Percentiles rank a stretch among this genome's conserved stretches.
These are phyloP conservation scores for Salticus scenicus DNA, from an alignment of 2,888 invertebrate genomes.

Conservation along the genomic window DNA sequence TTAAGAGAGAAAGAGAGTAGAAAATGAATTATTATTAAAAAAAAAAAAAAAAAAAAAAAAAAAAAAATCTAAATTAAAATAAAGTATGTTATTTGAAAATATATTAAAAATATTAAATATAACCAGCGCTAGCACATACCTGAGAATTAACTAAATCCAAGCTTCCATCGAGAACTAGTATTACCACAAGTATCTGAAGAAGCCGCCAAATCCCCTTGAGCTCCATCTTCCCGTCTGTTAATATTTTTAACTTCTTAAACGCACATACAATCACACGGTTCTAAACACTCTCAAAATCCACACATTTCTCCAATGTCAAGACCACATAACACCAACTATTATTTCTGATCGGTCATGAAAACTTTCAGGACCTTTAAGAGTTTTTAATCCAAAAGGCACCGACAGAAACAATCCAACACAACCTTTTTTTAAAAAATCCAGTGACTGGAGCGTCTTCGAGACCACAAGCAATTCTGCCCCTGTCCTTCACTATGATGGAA, in stretches of 20 bases:
- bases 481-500: neutral
- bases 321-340: neutral
- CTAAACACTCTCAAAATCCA: neutral
- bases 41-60: no score
- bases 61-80: no score
- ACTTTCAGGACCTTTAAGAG: neutral
- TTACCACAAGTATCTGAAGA: slow-evolving; percentile 4
- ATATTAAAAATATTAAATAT: no score
- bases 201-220: slow-evolving; percentile 20
- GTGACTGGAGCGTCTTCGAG: neutral
- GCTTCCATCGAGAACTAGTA: slow-evolving; percentile 33
- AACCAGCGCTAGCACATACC: slow-evolving; percentile 40
- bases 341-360: no score
- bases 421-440: neutral
- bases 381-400: slow-evolving; percentile 38
- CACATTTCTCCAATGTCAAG: neutral
- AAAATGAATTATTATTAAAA: no score
- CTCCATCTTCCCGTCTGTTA: slow-evolving; percentile 28
- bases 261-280: neutral
- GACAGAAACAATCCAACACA: neutral
- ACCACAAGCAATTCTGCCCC: neutral
- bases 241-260: neutral
- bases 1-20: no score
- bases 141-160: slow-evolving; percentile 32
- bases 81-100: no score